Evolutionary conservation across 92 coral and sea anemone genomes (phyloP), one percentile per base, ranked within the genome.

Genomic region (Umimayanthus kanabou): DNA sequence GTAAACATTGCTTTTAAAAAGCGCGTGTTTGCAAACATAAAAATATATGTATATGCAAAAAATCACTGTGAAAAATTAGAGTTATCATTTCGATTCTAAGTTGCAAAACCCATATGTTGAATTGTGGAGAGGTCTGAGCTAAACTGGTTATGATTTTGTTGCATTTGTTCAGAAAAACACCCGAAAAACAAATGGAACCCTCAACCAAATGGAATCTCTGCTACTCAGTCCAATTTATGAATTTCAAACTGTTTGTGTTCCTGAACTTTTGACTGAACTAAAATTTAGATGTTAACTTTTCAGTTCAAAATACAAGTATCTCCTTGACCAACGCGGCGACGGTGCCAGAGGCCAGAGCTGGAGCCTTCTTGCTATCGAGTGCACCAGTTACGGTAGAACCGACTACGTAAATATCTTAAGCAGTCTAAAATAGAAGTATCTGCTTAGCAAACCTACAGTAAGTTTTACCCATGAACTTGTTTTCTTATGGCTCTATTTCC

Each of bases 21-120:
- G 76, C 40, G 76, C 16, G 76, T 72, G 18, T 72, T 72, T 72
- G 76, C 76, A 26, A 72, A 72, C 76, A 55, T 30, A 80, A 55
- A 80, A 15, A 14, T 33, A 6, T 23, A 61, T 57, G 3, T 29
- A 80, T 57, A 22, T 1, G 28, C 39, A 15, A 25, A 77, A 53
- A 29, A 47, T 1, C 29, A 25, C 47, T 16, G 33, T 2, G 39
- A 80, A 57, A 53, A 76, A 76, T 7, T 23, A 40, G 22, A 76
- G 29, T 23, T 18, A 33, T 20, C 14, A 23, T 74, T 74, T 74
- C 40, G 79, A 74, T 74, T 15, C 18, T 14, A 23, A 74, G 6
- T 37, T 2, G 58, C 14, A 13, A 53, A 53, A 53, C 14, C 58
- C 14, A 1, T 53, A 53, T 15, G 14, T 53, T 53, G 58, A 18